Evolutionary conservation across 2,797 vertebrate species (phyloP), one percentile per base, ranked within the genome.

Genomic region (Bucorvus abyssinicus): DNA sequence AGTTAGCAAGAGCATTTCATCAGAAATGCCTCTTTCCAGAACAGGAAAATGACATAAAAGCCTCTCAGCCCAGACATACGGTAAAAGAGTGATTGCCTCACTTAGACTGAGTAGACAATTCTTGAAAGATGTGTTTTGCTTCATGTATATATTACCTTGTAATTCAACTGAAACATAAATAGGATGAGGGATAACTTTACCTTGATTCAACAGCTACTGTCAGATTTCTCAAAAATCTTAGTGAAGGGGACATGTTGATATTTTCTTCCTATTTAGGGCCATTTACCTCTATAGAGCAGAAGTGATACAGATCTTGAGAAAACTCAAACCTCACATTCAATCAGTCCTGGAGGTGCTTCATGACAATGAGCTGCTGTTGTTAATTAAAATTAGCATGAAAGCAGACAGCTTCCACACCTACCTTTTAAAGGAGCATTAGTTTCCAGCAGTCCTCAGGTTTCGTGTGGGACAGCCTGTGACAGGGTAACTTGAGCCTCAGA

Each of bases 31-130:
- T 40, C 64, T 94, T 87, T 47, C 24, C 30, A 84, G 34, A 90
- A 70, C 70, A 56, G 9, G n/a, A 92, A 87, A 84, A 91, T 59
- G 29, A 59, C 53, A 96, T 90, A 70, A 90, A 96, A 91, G 29
- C 81, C 42, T 82, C 65, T 94, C 79, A 89, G 55, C 56, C 67
- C 79, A 87, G 34, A 73, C 59, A 84, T 12, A n/a, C 57, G 32
- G 26, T 44, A 5, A 44, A 95, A 77, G 36, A 91, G 21, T 59
- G 50, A 89, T 74, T 93, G 47, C 17, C 47, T 79, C 29, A 27
- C 77, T 88, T 75, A 70, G 17, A 70, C n/a, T 68, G 60, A 95
- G 53, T 22, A 89, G 77, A 82, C 4, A 22, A 13, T 73, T 85
- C 84, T 85, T 80, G 53, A 91, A 94, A 89, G 29, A 82, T 53